Base-by-base conservation (phyloP, 1,140 invertebrate species). In the Procambarus clarkii region DNA sequence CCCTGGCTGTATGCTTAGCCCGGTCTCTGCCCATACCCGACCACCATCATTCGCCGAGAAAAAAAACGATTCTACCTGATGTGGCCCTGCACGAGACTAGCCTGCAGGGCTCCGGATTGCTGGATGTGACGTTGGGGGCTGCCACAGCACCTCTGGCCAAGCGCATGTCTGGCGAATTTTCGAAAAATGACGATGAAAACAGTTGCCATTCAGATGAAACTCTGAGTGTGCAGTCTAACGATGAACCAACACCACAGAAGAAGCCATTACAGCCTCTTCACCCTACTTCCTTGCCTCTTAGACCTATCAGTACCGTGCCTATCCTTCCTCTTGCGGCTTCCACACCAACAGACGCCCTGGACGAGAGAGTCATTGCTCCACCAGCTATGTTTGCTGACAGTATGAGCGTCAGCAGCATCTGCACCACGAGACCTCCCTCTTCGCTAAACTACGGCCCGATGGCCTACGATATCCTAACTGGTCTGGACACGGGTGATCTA, bases 401-500 rank as follows among this genome's bases (percentile, higher is more conserved):
- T n/a, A 86, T 83, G 80, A 92, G 92, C 78, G 82, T 89, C 21
- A 89, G 87, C 77, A 92, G 87, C 44, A 89, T 89, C 46, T 84
- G 83, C 78, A 92, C 87, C 21, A 82, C 91, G n/a, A 84, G 88
- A 58, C 90, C 88, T 15, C 84, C 88, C 69, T 93, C 92, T 44
- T 87, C 91, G 7, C 74, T 93, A 5, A 92, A 92, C 85, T 92
- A 92, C 48, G 88, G 89, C 44, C 92, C 91, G 21, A 90, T 93
- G 88, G 92, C 92, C 84, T 93, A 87, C 44, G 92, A 93, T 60
- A 82, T 93, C n/a, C 80, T 93, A 8, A 92, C 91, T 15, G 92
- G 92, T 87, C 94, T 98, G 93, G 97, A 98, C 94, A 97, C 96
- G 82, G 97, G 97, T 13, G 97, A 98, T 94, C 94, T 98, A 64